phyloP scores from a whole-genome alignment of 2,113 vertebrate species.

The Malurus elegans region DNA sequence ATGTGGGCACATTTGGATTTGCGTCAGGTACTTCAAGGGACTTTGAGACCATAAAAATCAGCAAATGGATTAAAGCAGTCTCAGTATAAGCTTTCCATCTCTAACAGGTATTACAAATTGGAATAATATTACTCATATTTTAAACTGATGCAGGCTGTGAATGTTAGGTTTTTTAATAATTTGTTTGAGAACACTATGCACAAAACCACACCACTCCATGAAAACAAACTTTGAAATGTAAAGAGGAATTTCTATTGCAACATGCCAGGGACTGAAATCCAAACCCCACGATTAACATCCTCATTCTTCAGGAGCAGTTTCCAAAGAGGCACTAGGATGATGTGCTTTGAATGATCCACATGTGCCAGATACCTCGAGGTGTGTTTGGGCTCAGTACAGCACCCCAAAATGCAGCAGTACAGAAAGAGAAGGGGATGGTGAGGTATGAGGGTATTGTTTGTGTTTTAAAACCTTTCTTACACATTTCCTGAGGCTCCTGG shows the following conservation, averaged over 20 bases:
- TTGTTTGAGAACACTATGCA: not conserved
- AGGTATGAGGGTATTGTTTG: not conserved
- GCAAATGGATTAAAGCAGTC: not conserved
- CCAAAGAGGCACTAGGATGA: not conserved
- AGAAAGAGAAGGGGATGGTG: not conserved
- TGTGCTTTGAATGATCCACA: not conserved
- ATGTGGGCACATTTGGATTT: not conserved
- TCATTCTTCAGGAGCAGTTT: not conserved
- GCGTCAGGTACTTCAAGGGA: not conserved
- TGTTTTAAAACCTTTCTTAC: not conserved
- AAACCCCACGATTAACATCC: rapidly evolving
- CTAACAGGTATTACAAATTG: not conserved
- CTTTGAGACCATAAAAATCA: not conserved
- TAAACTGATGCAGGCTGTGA: not conserved
- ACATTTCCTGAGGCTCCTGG: not conserved
- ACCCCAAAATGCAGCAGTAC: not conserved
- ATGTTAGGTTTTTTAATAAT: not conserved
- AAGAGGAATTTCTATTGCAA: not conserved
- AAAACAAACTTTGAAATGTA: not conserved
- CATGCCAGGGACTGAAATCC: not conserved
- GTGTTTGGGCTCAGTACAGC: not conserved
- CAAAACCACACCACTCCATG: not conserved
- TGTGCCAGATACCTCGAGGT: not conserved
- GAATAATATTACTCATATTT: not conserved
- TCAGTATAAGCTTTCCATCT: not conserved